Percentiles rank a stretch among this genome's conserved stretches.
Conservation (phyloP, 2,888 invertebrate genomes). For the Punctoribates punctum region DNA sequence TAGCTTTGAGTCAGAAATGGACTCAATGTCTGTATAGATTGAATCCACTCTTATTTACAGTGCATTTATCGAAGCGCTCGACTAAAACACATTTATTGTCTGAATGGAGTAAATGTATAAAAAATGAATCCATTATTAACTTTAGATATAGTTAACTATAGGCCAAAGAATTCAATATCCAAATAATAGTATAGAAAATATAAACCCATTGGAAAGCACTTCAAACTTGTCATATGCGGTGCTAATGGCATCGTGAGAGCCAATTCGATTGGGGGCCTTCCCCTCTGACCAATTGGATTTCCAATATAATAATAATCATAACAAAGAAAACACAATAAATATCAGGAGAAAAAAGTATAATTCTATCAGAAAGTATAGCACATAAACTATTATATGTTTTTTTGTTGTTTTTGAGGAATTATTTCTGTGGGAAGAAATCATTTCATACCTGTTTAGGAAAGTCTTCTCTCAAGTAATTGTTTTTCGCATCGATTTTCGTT, state of each 20-base stretch:
- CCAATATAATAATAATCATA: neutral
- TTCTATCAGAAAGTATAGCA: neutral
- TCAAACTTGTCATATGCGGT: slow-evolving; percentile 21
- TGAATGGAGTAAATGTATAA: neutral
- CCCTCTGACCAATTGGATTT: slow-evolving; percentile 21
- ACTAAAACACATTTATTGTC: slow-evolving; percentile 12
- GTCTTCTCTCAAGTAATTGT: neutral
- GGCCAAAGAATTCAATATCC: slow-evolving; percentile 30
- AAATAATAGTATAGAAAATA: slow-evolving; percentile 16
- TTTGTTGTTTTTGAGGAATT: neutral
- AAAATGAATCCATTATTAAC: slow-evolving; percentile 33
- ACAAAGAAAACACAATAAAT: slow-evolving; percentile 15
- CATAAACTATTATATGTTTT: neutral
- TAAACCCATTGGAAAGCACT: neutral
- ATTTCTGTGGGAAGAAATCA: neutral
- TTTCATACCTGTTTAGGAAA: neutral
- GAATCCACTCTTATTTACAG: neutral
- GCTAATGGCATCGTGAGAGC: slow-evolving; percentile 25
- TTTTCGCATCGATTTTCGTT: neutral
- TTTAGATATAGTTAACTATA: neutral
- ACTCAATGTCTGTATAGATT: neutral
- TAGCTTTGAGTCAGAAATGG: neutral
- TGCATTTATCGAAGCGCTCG: slow-evolving; percentile 8
- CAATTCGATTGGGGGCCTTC: slow-evolving; percentile 26
- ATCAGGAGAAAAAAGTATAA: neutral